Evolutionary conservation across 2,888 invertebrate species (phyloP), one percentile per base, ranked within the genome.

Genomic region (Dioctria rufipes): DNA sequence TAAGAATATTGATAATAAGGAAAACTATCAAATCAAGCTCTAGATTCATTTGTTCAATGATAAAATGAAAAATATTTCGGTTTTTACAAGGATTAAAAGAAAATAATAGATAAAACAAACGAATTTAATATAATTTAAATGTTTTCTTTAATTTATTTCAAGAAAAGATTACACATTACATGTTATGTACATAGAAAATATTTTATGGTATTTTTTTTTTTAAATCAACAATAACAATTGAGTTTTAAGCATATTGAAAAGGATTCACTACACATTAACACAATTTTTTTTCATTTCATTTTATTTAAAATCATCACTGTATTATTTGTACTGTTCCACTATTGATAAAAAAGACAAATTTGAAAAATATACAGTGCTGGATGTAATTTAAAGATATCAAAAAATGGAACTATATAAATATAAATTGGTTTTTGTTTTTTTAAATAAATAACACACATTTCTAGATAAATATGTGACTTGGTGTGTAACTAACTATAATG

Each of bases 211-310:
- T 46, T 75, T 13, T 43, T 43, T 75, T 39, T 58, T 75, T 39
- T 60, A 75, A 75, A 75, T 60, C 42, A 75, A 75, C 58, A 75
- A 75, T 60, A 75, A 75, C 58, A 75, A 75, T 60, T 58, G n/a
- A 43, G 13, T 75, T 25, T 51, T 71, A 71, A 63, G 25, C 25
- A 63, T 51, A n/a, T 39, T 51, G 71, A 51, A 71, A 71, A 71
- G 71, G 71, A 49, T 71, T 49, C 54, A 71, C 71, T 71, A 71
- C 54, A 39, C 25, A 25, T 71, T 8, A 58, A 58, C 58, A 58
- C 51, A 51, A 51, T 9, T 51, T 25, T 25, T 25, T 25, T 25
- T 25, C 25, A 25, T 25, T 25, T 25, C 25, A 25, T 25, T 25
- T 25, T 25, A 25, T 25, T 25, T 25, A 25, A 25, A 25, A 25